Conservation (phyloP, 2,888 invertebrate genomes). For the Hydrotaea diabolus region DNA sequence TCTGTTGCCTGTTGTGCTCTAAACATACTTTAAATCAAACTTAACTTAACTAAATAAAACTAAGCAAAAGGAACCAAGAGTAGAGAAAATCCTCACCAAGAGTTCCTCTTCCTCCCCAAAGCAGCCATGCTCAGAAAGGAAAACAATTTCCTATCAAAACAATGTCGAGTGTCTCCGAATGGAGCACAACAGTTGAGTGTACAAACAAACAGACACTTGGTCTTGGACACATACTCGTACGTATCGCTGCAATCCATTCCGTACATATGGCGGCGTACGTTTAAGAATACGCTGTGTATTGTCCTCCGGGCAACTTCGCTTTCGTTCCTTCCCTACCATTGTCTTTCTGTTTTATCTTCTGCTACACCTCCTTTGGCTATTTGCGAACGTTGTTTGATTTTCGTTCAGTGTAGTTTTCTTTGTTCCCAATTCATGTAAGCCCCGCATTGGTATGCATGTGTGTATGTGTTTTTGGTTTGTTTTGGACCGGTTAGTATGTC, state of each 20-base stretch:
- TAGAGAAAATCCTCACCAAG: too few species aligned
- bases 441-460: not conserved
- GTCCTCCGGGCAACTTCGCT: slow-evolving; percentile 8
- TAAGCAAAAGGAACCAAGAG: too few species aligned
- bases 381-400: slow-evolving; percentile 15
- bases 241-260: slow-evolving; percentile 9
- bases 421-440: not conserved
- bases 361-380: not conserved
- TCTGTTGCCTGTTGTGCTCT: slow-evolving; percentile 25
- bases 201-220: slow-evolving; percentile 14
- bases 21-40: slow-evolving; percentile 27
- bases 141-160: slow-evolving; percentile 56
- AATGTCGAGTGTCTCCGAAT: slow-evolving; percentile 26
- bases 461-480: not conserved
- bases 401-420: not conserved
- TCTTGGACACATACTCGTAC: slow-evolving; percentile 5
- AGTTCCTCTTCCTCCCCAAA: not conserved
- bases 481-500: slow-evolving; percentile 9
- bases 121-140: slow-evolving; percentile 10
- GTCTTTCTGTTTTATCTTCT: not conserved
- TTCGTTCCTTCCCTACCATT: not conserved
- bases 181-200: not conserved
- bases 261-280: slow-evolving; percentile 28
- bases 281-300: slow-evolving; percentile 4
- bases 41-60: slow-evolving; percentile 6